Conservation (phyloP, 2,797 vertebrate species). For the Pristis pectinata region DNA sequence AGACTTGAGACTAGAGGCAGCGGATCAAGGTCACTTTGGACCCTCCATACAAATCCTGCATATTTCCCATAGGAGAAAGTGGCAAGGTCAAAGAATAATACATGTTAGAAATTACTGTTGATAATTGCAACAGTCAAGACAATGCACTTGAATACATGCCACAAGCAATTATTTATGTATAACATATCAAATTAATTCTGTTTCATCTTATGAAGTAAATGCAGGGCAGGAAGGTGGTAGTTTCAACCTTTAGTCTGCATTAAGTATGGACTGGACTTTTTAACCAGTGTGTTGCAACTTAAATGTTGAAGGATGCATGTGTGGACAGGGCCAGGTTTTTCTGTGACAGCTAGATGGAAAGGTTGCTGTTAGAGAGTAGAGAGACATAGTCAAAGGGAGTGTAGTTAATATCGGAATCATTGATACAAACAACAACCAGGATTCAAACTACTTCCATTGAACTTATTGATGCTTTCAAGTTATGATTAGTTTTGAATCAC, state of each 20-base stretch:
- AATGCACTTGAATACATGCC: not conserved
- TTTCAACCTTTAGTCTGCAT: not conserved
- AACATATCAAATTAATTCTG: not conserved
- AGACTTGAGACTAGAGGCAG: not conserved
- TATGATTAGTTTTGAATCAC: too few relatives aligned
- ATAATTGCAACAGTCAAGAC: not conserved
- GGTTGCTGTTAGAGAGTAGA: not conserved
- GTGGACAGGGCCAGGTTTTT: not conserved
- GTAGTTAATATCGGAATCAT: too few relatives aligned
- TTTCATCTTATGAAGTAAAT: not conserved
- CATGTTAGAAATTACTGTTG: not conserved
- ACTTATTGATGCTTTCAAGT: too few relatives aligned
- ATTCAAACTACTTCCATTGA: too few relatives aligned
- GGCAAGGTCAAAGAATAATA: not conserved
- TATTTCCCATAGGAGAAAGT: not conserved
- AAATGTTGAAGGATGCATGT: not conserved
- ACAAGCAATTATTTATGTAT: not conserved
- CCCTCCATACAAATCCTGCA: not conserved
- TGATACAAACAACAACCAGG: too few relatives aligned
- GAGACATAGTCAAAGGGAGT: too few relatives aligned
- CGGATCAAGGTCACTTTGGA: not conserved
- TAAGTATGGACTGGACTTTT: not conserved
- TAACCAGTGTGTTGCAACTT: not conserved
- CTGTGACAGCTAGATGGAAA: not conserved
- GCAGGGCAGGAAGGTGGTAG: not conserved